These are phyloP conservation scores for Cetoscarus ocellatus DNA, from an alignment of 2,797 vertebrate genomes.

Conservation along the genomic window DNA sequence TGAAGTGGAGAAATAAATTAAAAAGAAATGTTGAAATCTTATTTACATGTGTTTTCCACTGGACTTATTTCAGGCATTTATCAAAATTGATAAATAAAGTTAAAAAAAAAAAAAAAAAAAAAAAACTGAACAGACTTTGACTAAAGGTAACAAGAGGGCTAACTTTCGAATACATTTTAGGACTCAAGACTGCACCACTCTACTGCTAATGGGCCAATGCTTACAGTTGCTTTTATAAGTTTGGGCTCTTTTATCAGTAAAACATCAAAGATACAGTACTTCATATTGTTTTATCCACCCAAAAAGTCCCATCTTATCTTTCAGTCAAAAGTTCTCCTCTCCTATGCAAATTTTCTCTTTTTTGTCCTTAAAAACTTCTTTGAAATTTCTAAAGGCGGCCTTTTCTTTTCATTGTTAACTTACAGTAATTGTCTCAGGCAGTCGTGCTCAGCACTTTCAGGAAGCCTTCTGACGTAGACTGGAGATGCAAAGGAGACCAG, in stretches of 20 bases:
- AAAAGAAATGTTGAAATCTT: no score
- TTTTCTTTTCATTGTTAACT: slow-evolving; percentile 59
- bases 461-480: slow-evolving; percentile 49
- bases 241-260: background rate
- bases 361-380: slow-evolving; percentile 36
- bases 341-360: slow-evolving; percentile 15
- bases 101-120: no score
- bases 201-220: no score
- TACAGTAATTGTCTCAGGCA: slow-evolving; percentile 56
- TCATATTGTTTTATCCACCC: slow-evolving; percentile 23
- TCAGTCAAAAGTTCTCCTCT: background rate
- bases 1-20: no score
- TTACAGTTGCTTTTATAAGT: no score
- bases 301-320: slow-evolving; percentile 34
- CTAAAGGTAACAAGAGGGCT: no score
- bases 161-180: no score
- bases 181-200: no score
- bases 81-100: no score
- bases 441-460: slow-evolving; percentile 66
- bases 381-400: slow-evolving; percentile 48
- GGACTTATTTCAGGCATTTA: no score
- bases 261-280: slow-evolving; percentile 9
- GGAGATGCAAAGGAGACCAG: slow-evolving; percentile 41
- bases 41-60: no score
- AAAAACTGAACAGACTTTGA: no score